Evolutionary conservation across 2,888 invertebrate genomes (phyloP), one percentile per base, ranked within the genome.

Genomic region (Napeogenes sylphis): DNA sequence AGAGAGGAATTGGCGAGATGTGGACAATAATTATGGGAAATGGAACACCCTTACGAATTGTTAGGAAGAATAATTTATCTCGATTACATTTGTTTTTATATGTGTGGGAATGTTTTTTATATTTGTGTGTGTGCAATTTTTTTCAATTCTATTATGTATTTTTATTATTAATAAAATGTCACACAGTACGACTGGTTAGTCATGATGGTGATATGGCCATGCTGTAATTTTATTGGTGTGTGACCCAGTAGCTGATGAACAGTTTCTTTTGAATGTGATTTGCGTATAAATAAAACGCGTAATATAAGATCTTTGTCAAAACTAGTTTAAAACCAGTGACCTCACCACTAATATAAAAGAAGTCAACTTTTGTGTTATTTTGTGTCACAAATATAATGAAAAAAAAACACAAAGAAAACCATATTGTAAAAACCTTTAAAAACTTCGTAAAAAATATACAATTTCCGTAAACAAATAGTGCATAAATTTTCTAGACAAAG

Each of bases 11-110:
- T 80, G 75, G 76, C 78, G 75, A 77, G 82, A 82, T 83, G 83
- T 78, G 84, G 87, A 87, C 85, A 83, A 82, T 85, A 81, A 88
- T 86, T 74, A 84, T 84, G 82, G 82, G 82, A 80, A 78, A 78
- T 78, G 79, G 77, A 71, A 71, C 67, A 63, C 68, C 76, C 74
- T 83, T 82, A 80, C 72, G 70, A 71, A 75, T 76, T 76, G 73
- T 82, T 77, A 85, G 35, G 6, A 6, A 35, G 35, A 14, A 14
- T 14, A 21, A 30, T 21, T 6, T 47, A 47, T 21, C 13, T 47
- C 4, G n/a, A 21, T 47, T 14, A 14, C 6, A 14, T 2, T n/a
- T 14, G 8, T 14, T 4, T 47, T 6, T 21, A 21, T 21, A 21
- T 21, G 21, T 21, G 21, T 21, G 21, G 21, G 21, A 21, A 21